A percentile compares a stretch with the other conserved stretches of the same genome.
These are phyloP conservation scores for Rostratula benghalensis DNA, from an alignment of 2,113 vertebrate species.

Conservation along the genomic window DNA sequence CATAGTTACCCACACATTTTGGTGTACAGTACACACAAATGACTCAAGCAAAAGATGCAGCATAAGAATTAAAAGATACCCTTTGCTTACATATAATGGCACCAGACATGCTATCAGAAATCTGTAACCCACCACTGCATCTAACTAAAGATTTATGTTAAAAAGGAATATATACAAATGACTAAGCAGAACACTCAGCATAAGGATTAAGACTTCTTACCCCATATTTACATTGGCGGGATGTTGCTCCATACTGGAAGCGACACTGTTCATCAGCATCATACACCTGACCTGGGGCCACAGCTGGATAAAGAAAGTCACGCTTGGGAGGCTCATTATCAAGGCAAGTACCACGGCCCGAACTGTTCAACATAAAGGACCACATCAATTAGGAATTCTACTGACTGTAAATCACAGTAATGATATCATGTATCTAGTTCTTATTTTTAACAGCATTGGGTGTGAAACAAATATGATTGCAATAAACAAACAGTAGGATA, in stretches of 20 bases:
- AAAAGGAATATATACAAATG: slow-evolving; percentile 49
- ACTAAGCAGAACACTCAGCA: slow-evolving; percentile 60
- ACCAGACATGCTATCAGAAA: neutral
- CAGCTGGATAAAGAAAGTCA: slow-evolving; percentile 99
- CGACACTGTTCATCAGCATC: slow-evolving; percentile 98
- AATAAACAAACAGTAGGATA: slow-evolving; percentile 52
- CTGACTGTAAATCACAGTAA: slow-evolving; percentile 66
- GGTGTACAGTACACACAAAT: slow-evolving; percentile 40
- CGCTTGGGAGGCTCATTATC: slow-evolving; percentile 99
- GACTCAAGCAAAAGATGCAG: slow-evolving; percentile 63
- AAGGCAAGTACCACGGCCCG: slow-evolving; percentile 99
- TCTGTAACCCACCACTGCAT: neutral
- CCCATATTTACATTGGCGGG: slow-evolving; percentile 99
- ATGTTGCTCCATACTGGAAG: slow-evolving; percentile 97
- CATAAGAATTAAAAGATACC: slow-evolving; percentile 35
- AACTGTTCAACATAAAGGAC: slow-evolving; percentile 97
- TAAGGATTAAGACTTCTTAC: slow-evolving; percentile 90
- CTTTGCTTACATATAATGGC: neutral
- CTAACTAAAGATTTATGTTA: slow-evolving; percentile 30
- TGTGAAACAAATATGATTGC: slow-evolving; percentile 60
- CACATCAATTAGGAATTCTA: slow-evolving; percentile 78
- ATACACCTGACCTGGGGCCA: slow-evolving; percentile 98
- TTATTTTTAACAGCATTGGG: slow-evolving; percentile 65
- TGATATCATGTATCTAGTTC: slow-evolving; percentile 64
- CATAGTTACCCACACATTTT: slow-evolving; percentile 27